Base-by-base conservation (phyloP, 2,888 invertebrate genomes). In the Oeneis ivallda region DNA sequence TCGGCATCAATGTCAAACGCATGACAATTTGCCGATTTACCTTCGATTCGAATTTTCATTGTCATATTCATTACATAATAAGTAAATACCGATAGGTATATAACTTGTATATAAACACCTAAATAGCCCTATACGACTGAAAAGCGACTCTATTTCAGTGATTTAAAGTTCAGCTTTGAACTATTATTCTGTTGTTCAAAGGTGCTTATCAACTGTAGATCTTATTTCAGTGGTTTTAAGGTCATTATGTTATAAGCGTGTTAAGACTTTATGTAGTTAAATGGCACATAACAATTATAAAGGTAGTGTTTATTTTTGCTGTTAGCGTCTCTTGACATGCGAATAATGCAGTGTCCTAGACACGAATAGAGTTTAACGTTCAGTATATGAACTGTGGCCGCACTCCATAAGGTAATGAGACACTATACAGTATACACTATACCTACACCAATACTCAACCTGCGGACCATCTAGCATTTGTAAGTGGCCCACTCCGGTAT, bases 261-360 rank as follows among this genome's bases (percentile, higher is more conserved):
- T 37, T 37, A 37, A 6, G 37, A 37, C 37, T 7, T 37, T 37
- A 37, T 37, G 37, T 37, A 9, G 37, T 37, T 37, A 37, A 37
- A 37, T 37, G 37, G 37, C 39, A 11, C 60, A 39, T 19, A 37
- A 52, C 56, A 66, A 68, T 69, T 69, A 69, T 64, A 58, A 59
- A 50, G 41, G 8, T 2, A 13, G 26, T 67, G 67, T 67, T 64
- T 69, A 67, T 69, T 69, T 66, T 66, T 47, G 66, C 39, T 63
- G 68, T 61, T 66, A 68, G 53, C 66, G 15, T 64, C 50, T 66
- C 43, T 54, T 63, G 66, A 63, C 63, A 57, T 37, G 65, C 65
- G 65, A 65, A 65, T 65, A 65, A 41, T 52, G 61, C 61, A 52
- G 34, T 17, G 66, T 63, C 68, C 68, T 68, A 68, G 68, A 68